phyloP scores from a whole-genome alignment of 2,797 vertebrate species.

The Spondyliosoma cantharus region DNA sequence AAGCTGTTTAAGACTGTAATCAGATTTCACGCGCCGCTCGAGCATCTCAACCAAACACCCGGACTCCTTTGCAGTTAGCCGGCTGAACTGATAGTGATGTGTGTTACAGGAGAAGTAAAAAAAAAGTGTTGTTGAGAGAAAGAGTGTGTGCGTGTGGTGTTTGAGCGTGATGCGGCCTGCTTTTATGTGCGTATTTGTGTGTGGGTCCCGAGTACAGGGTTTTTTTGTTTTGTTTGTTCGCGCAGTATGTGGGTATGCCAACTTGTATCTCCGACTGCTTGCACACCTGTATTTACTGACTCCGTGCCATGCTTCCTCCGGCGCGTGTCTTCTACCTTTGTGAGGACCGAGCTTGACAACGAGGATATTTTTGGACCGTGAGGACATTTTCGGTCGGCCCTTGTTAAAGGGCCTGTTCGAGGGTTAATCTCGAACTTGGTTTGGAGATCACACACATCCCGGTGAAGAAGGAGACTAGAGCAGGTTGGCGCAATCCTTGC shows the following conservation, averaged over 20 bases:
- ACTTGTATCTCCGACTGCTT: constrained; percentile 1
- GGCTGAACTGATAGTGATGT: background rate
- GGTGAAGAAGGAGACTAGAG: background rate
- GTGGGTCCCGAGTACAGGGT: background rate
- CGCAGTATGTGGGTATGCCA: background rate
- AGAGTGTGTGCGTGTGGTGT: background rate
- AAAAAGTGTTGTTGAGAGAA: background rate
- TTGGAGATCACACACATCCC: background rate
- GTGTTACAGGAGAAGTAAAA: constrained; percentile 5
- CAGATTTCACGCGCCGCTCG: constrained; percentile 57
- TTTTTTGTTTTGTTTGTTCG: background rate
- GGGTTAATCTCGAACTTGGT: background rate
- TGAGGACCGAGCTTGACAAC: background rate
- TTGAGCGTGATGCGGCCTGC: no score
- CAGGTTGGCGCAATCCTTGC: background rate
- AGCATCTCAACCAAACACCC: constrained; percentile 38
- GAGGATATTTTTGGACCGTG: background rate
- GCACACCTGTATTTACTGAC: constrained; percentile 43
- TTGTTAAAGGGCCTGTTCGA: background rate
- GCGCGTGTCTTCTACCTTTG: background rate
- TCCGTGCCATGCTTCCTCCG: constrained; percentile 11
- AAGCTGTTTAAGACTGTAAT: constrained; percentile 56
- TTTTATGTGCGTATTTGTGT: background rate
- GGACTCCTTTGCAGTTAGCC: constrained; percentile 10
- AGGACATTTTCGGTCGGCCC: background rate